Evolutionary conservation across 2,888 invertebrate genomes (phyloP).

Genomic region (Andrena camellia): DNA sequence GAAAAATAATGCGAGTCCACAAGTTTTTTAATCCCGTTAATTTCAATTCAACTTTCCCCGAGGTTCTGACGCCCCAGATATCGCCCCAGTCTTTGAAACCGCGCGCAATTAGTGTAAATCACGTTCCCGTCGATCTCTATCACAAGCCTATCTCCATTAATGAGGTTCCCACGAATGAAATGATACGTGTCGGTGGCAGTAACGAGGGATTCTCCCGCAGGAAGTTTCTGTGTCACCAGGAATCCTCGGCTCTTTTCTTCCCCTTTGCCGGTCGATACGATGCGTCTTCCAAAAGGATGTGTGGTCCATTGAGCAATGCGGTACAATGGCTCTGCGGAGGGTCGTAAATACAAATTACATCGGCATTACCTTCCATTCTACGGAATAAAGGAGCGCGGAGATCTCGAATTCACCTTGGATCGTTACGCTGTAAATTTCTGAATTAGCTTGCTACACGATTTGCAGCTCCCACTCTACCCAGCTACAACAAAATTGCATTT

Average conservation of each 20-base stretch:
- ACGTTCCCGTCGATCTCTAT: background rate
- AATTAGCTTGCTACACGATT: background rate
- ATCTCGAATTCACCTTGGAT: slow-evolving; percentile 10
- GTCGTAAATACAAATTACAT: slow-evolving; percentile 67
- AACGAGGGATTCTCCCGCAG: background rate
- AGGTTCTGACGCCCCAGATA: slow-evolving; percentile 15
- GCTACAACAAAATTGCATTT: no score
- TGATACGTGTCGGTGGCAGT: background rate
- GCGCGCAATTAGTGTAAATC: slow-evolving; percentile 21
- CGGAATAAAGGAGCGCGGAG: slow-evolving; percentile 13
- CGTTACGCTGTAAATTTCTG: background rate
- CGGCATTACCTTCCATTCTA: slow-evolving; percentile 41
- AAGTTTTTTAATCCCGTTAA: slow-evolving; percentile 15
- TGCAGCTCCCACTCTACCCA: no score
- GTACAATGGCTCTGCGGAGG: slow-evolving; percentile 39
- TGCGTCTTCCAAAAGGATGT: slow-evolving; percentile 39
- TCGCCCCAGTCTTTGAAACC: slow-evolving; percentile 23
- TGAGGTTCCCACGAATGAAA: slow-evolving; percentile 13
- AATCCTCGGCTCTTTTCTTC: slow-evolving; percentile 7
- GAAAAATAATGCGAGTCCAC: no score
- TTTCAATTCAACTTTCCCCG: slow-evolving; percentile 8
- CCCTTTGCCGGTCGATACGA: slow-evolving; percentile 38
- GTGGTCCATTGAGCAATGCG: slow-evolving; percentile 49
- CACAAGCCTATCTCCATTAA: slow-evolving; percentile 31
- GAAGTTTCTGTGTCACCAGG: slow-evolving; percentile 21